Evolutionary conservation across 2,797 vertebrate species (phyloP).

Genomic region (Otolemur crassicaudatus): DNA sequence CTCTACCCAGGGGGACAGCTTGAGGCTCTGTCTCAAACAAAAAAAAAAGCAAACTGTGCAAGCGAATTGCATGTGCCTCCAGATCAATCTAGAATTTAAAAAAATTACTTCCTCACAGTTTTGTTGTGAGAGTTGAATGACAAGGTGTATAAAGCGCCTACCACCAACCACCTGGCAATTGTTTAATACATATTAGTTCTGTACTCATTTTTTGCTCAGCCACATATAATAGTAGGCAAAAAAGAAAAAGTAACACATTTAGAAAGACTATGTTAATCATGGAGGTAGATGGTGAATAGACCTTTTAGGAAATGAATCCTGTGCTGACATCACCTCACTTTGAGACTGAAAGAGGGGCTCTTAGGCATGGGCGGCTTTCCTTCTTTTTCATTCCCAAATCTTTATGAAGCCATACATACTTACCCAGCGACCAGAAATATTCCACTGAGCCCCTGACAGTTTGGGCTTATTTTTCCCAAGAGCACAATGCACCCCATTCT

Average conservation of each 20-base stretch:
- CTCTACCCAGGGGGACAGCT: too few species aligned
- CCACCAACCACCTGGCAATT: neutral
- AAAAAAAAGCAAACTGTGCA: too few species aligned
- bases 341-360: neutral
- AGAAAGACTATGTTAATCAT: neutral
- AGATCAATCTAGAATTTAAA: too few species aligned
- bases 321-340: neutral
- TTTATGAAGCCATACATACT: neutral
- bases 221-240: neutral
- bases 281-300: neutral
- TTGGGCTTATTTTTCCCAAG: slow-evolving; percentile 36
- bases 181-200: neutral
- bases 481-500: neutral
- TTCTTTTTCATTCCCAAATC: neutral
- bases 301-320: neutral
- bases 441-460: neutral
- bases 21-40: too few species aligned
- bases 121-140: neutral
- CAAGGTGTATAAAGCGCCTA: neutral
- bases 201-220: neutral
- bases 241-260: neutral
- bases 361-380: neutral
- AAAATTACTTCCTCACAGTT: neutral
- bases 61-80: too few species aligned
- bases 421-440: neutral